Percentiles rank a stretch among this genome's conserved stretches.
Evolutionary conservation across 2,797 vertebrate genomes (phyloP).

Genomic region (Taenioides sp.): DNA sequence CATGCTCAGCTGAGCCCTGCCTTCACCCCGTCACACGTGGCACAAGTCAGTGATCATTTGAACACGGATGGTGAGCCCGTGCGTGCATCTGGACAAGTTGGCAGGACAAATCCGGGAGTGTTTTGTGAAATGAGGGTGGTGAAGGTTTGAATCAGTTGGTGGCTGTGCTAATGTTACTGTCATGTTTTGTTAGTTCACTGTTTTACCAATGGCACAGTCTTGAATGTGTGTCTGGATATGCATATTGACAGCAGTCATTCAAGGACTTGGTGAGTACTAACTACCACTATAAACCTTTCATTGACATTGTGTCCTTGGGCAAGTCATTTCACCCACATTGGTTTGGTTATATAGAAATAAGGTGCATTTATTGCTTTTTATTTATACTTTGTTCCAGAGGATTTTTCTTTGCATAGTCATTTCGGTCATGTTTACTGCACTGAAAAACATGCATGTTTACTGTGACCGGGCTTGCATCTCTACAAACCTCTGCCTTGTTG

Average conservation of each 20-base stretch:
- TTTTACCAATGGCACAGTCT: conserved; percentile 2
- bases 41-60: conserved; percentile 44
- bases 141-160: not conserved
- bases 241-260: conserved; percentile 14
- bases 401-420: no score
- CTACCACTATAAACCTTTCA: no score
- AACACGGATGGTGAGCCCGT: conserved; percentile 16
- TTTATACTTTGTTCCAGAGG: no score
- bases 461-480: no score
- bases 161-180: conserved; percentile 53
- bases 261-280: not conserved
- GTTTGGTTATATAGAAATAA: no score
- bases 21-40: conserved; percentile 58
- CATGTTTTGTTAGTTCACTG: conserved; percentile 31
- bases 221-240: not conserved
- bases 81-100: conserved; percentile 13
- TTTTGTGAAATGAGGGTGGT: not conserved
- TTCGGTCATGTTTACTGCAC: no score
- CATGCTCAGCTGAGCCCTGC: conserved; percentile 57
- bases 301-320: not conserved
- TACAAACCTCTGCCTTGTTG: no score
- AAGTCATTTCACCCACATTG: not conserved
- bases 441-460: no score
- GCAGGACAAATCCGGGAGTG: conserved; percentile 12
- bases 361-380: no score